Evolutionary conservation across 2,113 vertebrate species (phyloP), one percentile per base, ranked within the genome.

Genomic region (Psettodes erumei): DNA sequence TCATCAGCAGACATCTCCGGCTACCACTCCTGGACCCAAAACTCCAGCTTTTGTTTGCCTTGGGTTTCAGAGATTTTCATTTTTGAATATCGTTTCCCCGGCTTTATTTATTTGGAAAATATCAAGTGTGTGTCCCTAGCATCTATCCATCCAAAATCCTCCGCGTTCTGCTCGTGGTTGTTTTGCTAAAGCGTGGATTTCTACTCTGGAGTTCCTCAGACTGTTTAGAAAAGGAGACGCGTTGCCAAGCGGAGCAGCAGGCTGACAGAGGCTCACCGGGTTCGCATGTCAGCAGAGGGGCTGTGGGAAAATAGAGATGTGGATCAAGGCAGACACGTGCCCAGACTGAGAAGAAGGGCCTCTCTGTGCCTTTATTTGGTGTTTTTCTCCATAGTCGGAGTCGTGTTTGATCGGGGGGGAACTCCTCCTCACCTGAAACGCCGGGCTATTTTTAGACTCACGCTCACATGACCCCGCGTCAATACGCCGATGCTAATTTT

Each of bases 371-470:
- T 77, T 66, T 37, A 65, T 81, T 60, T 67, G 68, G 67, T 75
- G 48, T 71, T 78, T 80, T 62, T 69, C 56, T 76, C 50, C 35
- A 32, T 37, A 19, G 80, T 71, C 11, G 3, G 35, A 40, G n/a
- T 48, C 13, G 6, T 67, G 60, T 86, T 82, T 66, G 80, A 90
- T 89, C 71, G 71, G 60, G 55, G n/a, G 79, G 82, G 82, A 79
- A 86, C 71, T 81, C 86, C 79, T 83, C 71, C 71, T 75, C 84
- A 91, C 87, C 90, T 92, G 87, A 69, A n/a, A 15, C 55, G 7
- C 53, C 1, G 21, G 3, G 47, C 80, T 93, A 89, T 92, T 90
- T 92, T 86, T 90, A 92, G 83, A 75, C 67, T 55, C 62, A 45
- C 77, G 32, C 70, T 83, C 86, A 72, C 79, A 70, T 77, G 85